A percentile compares a stretch with the other conserved stretches of the same genome.
phyloP scores from a whole-genome alignment of 1,140 invertebrate genomes.

The Grapholita molesta region DNA sequence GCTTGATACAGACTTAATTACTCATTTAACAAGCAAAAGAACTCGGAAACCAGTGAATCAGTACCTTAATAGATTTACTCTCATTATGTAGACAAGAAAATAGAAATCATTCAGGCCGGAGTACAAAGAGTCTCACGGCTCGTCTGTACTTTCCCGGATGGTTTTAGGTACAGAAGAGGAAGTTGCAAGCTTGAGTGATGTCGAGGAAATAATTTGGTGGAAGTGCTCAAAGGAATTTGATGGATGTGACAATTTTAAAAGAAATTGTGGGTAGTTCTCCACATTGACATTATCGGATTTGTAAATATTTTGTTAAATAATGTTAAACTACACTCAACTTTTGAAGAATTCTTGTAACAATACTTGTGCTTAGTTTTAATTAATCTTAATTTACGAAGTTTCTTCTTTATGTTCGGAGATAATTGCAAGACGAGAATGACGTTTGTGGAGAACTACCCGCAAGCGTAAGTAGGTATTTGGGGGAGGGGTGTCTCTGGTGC shows the following conservation, averaged over 20 bases:
- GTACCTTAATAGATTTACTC: not conserved
- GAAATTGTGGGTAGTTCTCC: too few relatives aligned
- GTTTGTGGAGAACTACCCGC: too few relatives aligned
- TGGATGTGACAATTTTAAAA: not conserved
- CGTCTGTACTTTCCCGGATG: not conserved
- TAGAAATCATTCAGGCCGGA: not conserved
- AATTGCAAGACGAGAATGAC: too few relatives aligned
- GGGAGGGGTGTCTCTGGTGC: too few relatives aligned
- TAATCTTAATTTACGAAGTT: too few relatives aligned
- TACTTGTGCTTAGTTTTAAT: too few relatives aligned
- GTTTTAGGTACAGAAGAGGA: constrained; percentile 5
- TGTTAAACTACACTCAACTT: too few relatives aligned
- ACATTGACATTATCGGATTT: too few relatives aligned
- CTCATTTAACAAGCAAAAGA: not conserved
- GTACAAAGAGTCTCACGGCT: not conserved
- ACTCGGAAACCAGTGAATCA: not conserved
- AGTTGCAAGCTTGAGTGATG: not conserved
- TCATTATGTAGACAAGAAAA: not conserved
- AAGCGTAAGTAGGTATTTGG: too few relatives aligned
- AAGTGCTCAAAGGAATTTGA: not conserved
- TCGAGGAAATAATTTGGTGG: not conserved
- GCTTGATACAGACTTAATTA: not conserved
- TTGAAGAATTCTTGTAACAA: too few relatives aligned
- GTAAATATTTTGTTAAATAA: too few relatives aligned
- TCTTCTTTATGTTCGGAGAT: too few relatives aligned